Evolutionary conservation across 2,113 vertebrate genomes (phyloP), one percentile per base, ranked within the genome.

Genomic region (Excalfactoria chinensis): DNA sequence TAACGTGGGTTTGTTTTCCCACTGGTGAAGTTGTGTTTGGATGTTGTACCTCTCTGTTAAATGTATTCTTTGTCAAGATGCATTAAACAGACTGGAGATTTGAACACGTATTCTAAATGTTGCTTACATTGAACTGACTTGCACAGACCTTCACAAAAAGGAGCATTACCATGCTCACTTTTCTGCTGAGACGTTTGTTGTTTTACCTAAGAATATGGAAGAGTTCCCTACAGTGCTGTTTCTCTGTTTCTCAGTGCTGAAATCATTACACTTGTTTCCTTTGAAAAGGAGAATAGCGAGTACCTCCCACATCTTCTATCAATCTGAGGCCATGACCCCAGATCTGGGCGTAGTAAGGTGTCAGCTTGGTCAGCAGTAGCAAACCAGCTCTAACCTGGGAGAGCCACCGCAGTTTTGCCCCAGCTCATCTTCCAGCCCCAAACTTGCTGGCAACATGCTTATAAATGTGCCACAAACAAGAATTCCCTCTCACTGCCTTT

Each of bases 41-140:
- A 69, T 84, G 59, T 84, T 43, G 25, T 5, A 35, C n/a, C 34
- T 53, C 74, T 67, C 77, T 93, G 80, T 89, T 85, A 76, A 93
- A 63, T 28, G 4, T 58, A 35, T 82, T 80, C 37, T 73, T 90
- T 84, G 60, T 62, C 85, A 44, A 77, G 72, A 84, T 4, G 1
- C 53, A 69, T 86, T 91, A 96, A 87, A 89, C 58, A 94, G 79
- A 48, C n/a, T 85, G 83, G 40, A 88, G 82, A 81, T 90, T 89
- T 72, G 79, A 93, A 88, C 74, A 71, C 0, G 0, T 25, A 37
- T 79, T 95, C 77, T 88, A 89, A 92, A 92, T 81, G 78, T 88
- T 94, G 68, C 73, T 89, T 90, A 18, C 71, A 64, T 35, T 83
- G 66, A 88, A 59, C 46, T 63, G 49, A 75, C 63, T 95, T 91